Base-by-base conservation (phyloP, 2,888 invertebrate genomes). In the Adelphocoris suturalis region DNA sequence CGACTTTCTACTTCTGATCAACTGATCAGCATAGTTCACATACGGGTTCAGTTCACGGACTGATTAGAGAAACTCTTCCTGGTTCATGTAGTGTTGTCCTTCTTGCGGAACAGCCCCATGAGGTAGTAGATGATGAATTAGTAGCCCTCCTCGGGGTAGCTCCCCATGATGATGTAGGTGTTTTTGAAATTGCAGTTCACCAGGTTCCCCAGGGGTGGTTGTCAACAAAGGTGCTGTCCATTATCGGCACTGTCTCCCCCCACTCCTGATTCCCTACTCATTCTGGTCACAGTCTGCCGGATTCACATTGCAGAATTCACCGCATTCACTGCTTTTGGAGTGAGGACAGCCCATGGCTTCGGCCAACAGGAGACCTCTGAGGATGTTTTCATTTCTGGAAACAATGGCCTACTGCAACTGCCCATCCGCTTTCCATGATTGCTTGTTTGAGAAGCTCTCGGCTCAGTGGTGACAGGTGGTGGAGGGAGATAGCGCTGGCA, bases 351-450 rank as follows among this genome's bases (percentile, higher is more conserved):
- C 95, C 48, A 98, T 96, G 9, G 96, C 96, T 94, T 97, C 97
- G 37, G 98, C 98, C 19, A 12, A 19, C 7, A 7, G n/a, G 19
- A 19, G 19, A 61, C 61, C 97, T 87, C 96, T 89, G 47, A 93
- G 92, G 81, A 93, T 94, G 92, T 95, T 95, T 93, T 98, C 97
- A 92, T 97, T 96, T 88, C 97, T 95, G 0, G 97, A 95, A 92
- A 98, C 96, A 91, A 98, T 96, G 9, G 97, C 98, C 99, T 99
- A 99, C 97, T 4, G 97, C 97, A 0, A 98, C 97, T 0, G 98
- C 97, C 27, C 97, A 96, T 2, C 98, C 98, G 57, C 98, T 98
- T 93, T 99, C 97, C 96, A 99, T 96, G 92, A 99, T 98, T 3
- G 98, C 97, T 93, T 97, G 97, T 90, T 96, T 96, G 94, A 97